A percentile compares a stretch with the other conserved stretches of the same genome.
These are phyloP conservation scores for Antitype chi DNA, from an alignment of 2,888 invertebrate genomes.

Conservation along the genomic window DNA sequence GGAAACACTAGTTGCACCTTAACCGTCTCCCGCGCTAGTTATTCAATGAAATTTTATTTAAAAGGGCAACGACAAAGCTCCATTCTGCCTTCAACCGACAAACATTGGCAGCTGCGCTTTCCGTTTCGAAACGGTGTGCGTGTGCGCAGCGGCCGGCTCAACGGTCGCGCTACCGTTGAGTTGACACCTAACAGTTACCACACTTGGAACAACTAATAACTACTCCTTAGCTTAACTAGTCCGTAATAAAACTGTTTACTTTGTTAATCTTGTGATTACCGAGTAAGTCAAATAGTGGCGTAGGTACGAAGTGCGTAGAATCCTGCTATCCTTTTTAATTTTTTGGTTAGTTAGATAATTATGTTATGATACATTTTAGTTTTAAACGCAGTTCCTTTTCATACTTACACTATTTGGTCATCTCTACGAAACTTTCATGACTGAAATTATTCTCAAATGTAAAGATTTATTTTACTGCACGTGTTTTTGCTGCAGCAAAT, in stretches of 20 bases:
- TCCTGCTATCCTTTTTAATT: not conserved
- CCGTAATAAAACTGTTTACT: conserved; percentile 23
- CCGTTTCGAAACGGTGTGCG: conserved; percentile 73
- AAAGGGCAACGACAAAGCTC: conserved; percentile 75
- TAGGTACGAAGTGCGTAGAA: not conserved
- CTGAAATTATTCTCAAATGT: conserved; percentile 9
- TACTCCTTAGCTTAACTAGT: conserved; percentile 20
- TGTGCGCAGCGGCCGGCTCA: conserved; percentile 67
- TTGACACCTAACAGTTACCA: conserved; percentile 60
- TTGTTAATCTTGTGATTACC: conserved; percentile 21
- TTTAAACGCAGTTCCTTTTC: not conserved
- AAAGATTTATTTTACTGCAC: conserved; percentile 31
- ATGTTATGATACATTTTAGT: not conserved
- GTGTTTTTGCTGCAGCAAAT: conserved; percentile 32
- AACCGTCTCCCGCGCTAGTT: conserved; percentile 60
- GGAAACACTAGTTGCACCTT: conserved; percentile 37
- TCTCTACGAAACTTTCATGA: not conserved
- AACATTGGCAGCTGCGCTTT: conserved; percentile 77
- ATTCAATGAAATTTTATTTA: conserved; percentile 78
- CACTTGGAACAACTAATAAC: conserved; percentile 28
- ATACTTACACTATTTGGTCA: not conserved
- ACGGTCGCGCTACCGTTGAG: conserved; percentile 69
- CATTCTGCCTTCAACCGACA: conserved; percentile 65
- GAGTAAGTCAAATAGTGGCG: not conserved
- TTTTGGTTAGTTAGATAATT: not conserved